Percentiles rank a stretch among this genome's conserved stretches.
These are phyloP conservation scores for Myodes glareolus DNA, from an alignment of 2,113 vertebrate genomes.

Conservation along the genomic window DNA sequence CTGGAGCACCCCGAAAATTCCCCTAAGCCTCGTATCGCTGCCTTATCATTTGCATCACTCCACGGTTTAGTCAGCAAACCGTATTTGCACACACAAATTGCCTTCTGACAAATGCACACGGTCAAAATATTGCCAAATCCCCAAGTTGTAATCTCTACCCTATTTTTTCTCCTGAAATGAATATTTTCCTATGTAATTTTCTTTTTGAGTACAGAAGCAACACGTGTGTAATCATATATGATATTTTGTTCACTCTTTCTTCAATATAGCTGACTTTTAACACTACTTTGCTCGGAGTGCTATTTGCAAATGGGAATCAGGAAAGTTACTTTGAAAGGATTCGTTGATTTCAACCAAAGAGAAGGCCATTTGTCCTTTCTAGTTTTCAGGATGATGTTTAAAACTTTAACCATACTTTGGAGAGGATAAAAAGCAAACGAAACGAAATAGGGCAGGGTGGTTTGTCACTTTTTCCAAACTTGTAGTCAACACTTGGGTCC, in stretches of 20 bases:
- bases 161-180: slow-evolving; percentile 89
- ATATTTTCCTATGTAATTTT: slow-evolving; percentile 87
- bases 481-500: slow-evolving; percentile 1
- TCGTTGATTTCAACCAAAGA: slow-evolving; percentile 21
- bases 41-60: slow-evolving; percentile 84
- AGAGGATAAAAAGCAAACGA: not conserved
- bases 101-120: slow-evolving; percentile 85
- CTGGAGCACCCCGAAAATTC: slow-evolving; percentile 85
- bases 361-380: slow-evolving; percentile 20
- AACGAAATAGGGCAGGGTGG: not conserved
- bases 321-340: not conserved
- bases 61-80: slow-evolving; percentile 89
- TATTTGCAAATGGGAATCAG: not conserved
- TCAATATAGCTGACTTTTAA: slow-evolving; percentile 36
- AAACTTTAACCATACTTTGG: not conserved
- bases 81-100: slow-evolving; percentile 85
- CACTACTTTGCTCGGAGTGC: slow-evolving; percentile 10
- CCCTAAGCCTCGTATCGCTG: slow-evolving; percentile 86
- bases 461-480: slow-evolving; percentile 55
- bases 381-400: not conserved
- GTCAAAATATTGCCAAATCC: slow-evolving; percentile 82
- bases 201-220: slow-evolving; percentile 70
- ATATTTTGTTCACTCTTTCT: slow-evolving; percentile 69
- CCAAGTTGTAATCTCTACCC: slow-evolving; percentile 82
- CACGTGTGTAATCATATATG: slow-evolving; percentile 60